Conservation (phyloP, 2,113 vertebrate species). For the Ifrita kowaldi region DNA sequence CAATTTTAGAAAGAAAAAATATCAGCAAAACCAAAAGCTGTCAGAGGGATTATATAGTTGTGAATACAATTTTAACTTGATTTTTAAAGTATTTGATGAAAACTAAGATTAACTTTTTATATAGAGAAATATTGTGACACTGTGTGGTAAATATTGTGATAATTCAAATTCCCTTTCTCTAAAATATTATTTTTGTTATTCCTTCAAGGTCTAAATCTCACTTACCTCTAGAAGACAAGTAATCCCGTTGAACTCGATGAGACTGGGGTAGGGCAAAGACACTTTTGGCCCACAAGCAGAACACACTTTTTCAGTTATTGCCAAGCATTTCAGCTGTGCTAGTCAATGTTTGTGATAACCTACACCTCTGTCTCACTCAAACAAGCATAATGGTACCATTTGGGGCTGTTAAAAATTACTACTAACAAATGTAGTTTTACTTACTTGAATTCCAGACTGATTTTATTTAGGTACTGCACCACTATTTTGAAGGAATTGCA, state of each 20-base stretch:
- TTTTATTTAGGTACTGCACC: slow-evolving; percentile 59
- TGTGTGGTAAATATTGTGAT: slow-evolving; percentile 66
- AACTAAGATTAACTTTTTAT: slow-evolving; percentile 64
- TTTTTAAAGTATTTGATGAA: slow-evolving; percentile 66
- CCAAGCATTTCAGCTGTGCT: not conserved
- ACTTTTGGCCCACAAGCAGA: not conserved
- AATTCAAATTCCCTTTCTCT: slow-evolving; percentile 48
- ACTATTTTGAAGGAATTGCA: slow-evolving; percentile 69
- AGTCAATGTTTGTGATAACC: not conserved
- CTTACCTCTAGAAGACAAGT: slow-evolving; percentile 36
- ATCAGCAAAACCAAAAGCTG: slow-evolving; percentile 76
- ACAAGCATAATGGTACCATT: slow-evolving; percentile 56
- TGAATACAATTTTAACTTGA: slow-evolving; percentile 62
- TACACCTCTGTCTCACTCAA: slow-evolving; percentile 19
- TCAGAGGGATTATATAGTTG: slow-evolving; percentile 64
- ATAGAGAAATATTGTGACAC: slow-evolving; percentile 47
- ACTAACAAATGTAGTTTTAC: slow-evolving; percentile 31
- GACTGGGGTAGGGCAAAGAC: slow-evolving; percentile 32
- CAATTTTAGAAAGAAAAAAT: slow-evolving; percentile 33
- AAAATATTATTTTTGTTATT: slow-evolving; percentile 57
- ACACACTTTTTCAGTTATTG: not conserved
- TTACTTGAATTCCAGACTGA: slow-evolving; percentile 56
- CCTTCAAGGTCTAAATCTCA: slow-evolving; percentile 56
- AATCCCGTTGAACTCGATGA: slow-evolving; percentile 27
- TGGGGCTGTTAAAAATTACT: slow-evolving; percentile 52